Evolutionary conservation across 1,140 invertebrate species (phyloP), one percentile per base, ranked within the genome.

Genomic region (Drosophila tsacasi): DNA sequence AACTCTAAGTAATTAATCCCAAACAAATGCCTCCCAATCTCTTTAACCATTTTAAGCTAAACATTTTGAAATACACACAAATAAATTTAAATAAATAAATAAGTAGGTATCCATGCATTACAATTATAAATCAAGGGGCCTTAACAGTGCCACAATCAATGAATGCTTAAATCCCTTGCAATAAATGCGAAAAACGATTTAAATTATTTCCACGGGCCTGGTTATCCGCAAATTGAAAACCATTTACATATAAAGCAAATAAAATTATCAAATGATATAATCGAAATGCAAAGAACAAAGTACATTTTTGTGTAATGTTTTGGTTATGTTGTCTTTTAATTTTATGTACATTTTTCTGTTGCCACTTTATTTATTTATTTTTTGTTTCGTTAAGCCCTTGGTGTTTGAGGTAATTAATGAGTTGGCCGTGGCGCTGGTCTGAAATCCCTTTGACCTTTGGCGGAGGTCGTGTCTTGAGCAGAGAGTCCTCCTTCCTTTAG

Each of bases 231-330:
- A 84, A 81, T 73, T 57, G 46, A 65, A 85, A 65, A 54, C 37
- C 40, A 81, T 81, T 85, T 83, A 47, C 67, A 73, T 76, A 25
- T 63, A 42, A 74, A 74, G 66, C 30, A 63, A 83, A 65, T 62
- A 59, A 52, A 77, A 81, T 63, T 63, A 83, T 65, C 81, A 72
- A 76, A 65, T 52, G 44, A 63, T 79, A 83, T 67, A 66, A 74
- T 74, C 39, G 62, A 44, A 78, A 63, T 60, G 67, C 52, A 52
- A 84, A 82, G 57, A 72, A 66, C 32, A 52, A 84, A 50, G 65
- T 54, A 68, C 35, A 62, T 65, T 72, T 37, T 37, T 46, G 49
- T 72, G 65, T 55, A 59, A 58, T 50, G 65, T 65, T 46, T 40
- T 37, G 37, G 23, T 44, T 60, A 15, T 46, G 27, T 55, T 32